Base-by-base conservation (phyloP, 2,113 vertebrate genomes). In the Myrmecophaga tridactyla region DNA sequence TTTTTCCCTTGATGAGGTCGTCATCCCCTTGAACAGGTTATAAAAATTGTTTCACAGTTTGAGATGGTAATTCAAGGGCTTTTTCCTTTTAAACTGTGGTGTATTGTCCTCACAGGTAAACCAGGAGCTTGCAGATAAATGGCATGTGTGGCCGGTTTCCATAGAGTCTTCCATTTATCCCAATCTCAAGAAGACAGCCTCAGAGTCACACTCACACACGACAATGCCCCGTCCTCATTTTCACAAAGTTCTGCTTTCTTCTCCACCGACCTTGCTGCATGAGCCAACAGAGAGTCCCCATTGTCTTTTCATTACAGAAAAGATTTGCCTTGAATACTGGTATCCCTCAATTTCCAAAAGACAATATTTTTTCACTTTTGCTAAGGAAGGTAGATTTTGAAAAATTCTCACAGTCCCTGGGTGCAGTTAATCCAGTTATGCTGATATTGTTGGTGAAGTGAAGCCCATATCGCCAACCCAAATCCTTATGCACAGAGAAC, bases 1-100 rank as follows among this genome's bases (percentile, higher is more conserved):
- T 88, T 58, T 77, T 80, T 81, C 77, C 69, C 60, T 76, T 92
- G 82, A 92, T 94, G 94, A 89, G 95, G 91, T 89, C 95, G 94
- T 96, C 94, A 83, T 78, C 69, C 41, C 48, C 46, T 65, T 63
- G 73, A 88, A 96, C n/a, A 60, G 77, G 90, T 96, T 94, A 95
- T 94, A 90, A 92, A 97, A 92, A 89, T n/a, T 41, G 51, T 92
- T n/a, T 58, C 31, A 0, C 27, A 36, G 84, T 88, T 86, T 82
- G 75, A 94, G 89, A 69, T 90, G 78, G 93, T 95, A 94, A 87
- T 72, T 83, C 92, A 95, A 75, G 86, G 70, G 1, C 67, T 90
- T 86, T 84, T 85, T 34, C 76, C 65, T 93, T 95, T 90, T 65
- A 75, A 75, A 36, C 73, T 1, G 20, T 21, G 20, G 36, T 13